phyloP scores from a whole-genome alignment of 2,888 invertebrate species.

The Melanophora roralis region DNA sequence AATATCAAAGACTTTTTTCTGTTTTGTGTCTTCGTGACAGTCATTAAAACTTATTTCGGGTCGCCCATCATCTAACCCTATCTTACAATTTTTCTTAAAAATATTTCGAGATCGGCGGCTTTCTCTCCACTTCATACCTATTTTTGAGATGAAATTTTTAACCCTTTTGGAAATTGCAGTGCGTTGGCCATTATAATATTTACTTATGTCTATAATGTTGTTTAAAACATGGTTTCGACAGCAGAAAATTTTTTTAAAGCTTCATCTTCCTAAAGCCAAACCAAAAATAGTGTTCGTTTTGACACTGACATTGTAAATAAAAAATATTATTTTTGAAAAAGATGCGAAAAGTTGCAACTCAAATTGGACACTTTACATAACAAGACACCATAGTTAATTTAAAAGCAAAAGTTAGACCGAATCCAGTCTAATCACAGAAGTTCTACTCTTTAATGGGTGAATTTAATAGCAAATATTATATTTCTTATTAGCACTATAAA shows the following conservation, averaged over 20 bases:
- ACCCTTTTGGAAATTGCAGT: background rate
- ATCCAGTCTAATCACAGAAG: constrained; percentile 4
- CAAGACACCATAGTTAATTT: background rate
- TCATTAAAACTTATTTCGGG: no score
- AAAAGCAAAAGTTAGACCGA: constrained; percentile 1
- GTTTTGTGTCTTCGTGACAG: no score
- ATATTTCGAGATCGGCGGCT: background rate
- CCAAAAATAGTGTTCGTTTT: constrained; percentile 8
- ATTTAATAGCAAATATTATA: background rate
- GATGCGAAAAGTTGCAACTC: no score
- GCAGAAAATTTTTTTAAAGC: no score
- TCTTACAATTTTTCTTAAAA: no score
- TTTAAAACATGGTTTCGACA: background rate
- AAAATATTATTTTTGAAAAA: constrained; percentile 10
- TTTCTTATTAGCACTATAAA: background rate
- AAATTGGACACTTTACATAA: background rate
- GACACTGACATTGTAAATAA: constrained; percentile 15
- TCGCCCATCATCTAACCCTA: no score
- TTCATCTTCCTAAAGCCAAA: background rate
- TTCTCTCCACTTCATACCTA: background rate
- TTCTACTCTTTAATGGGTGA: background rate
- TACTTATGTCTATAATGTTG: background rate
- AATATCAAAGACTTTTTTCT: no score
- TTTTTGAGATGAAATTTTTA: no score
- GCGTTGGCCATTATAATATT: background rate